Evolutionary conservation across 2,113 vertebrate species (phyloP).

Genomic region (Sylvietta virens): DNA sequence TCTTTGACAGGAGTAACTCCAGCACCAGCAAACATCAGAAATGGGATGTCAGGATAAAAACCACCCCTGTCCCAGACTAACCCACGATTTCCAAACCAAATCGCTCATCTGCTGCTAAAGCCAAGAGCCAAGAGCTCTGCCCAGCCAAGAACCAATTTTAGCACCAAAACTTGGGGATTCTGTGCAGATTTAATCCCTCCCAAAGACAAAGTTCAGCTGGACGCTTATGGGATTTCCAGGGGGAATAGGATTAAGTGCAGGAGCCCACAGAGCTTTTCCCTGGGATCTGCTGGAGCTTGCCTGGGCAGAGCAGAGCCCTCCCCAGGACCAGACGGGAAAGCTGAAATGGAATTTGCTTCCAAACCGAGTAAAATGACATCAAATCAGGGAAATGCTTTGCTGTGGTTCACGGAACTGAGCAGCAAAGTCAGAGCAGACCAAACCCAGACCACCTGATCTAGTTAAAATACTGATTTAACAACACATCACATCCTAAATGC

Average conservation of each 20-base stretch:
- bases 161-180: neutral
- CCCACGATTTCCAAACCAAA: neutral
- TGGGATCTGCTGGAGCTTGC: neutral
- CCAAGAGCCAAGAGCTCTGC: too few species aligned
- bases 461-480: neutral
- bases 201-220: neutral
- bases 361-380: neutral
- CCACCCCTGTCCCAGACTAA: fast-evolving
- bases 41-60: fast-evolving
- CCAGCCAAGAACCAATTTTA: neutral
- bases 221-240: neutral
- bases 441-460: neutral
- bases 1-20: neutral
- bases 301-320: too few species aligned
- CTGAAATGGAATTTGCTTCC: neutral
- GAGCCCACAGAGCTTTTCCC: too few species aligned
- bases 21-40: neutral
- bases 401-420: neutral
- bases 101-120: neutral
- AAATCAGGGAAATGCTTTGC: neutral
- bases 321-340: too few species aligned
- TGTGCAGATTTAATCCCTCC: neutral
- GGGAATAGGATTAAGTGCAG: conserved; percentile 11
- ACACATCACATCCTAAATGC: neutral
- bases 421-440: neutral